Evolutionary conservation across 1,140 invertebrate species (phyloP), one percentile per base, ranked within the genome.

Genomic region (Microplitis mediator): DNA sequence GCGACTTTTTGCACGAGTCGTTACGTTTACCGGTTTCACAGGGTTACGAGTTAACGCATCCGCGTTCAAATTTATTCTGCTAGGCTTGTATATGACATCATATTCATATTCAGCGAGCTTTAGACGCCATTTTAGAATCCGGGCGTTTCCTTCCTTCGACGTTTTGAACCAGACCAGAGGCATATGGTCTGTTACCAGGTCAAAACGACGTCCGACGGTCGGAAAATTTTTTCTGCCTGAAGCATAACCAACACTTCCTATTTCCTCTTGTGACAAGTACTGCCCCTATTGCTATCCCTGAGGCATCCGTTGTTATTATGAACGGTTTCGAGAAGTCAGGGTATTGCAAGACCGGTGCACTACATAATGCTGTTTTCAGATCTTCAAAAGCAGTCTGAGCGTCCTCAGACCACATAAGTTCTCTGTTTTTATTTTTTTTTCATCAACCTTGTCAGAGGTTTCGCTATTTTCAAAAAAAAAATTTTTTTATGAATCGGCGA

Each of bases 81-180:
- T 85, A 84, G 76, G 88, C 39, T 39, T 39, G 39, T 39, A 39
- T 39, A 11, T 39, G 6, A 39, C 39, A 11, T 39, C 39, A 39
- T 39, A 39, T 8, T 39, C 39, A 39, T 39, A 39, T 11, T 39
- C 39, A 39, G 39, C 85, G 32, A 90, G 70, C 74, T 84, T 80
- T 5, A 89, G 36, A 65, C 84, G 72, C 89, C 89, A 91, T 11
- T 88, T 73, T 4, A 86, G 79, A 16, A 90, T 74, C 75, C 86
- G 76, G 4, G 39, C 39, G 11, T 39, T 39, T 39, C 39, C 39
- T 39, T 39, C 39, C 11, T 39, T 39, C 11, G 39, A 39, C 2
- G 39, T 39, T 11, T 39, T 39, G 39, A 39, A 39, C 39, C 39
- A 9, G 39, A 39, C 39, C 39, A 39, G 6, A 6, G 5, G 39